Base-by-base conservation (phyloP, 2,797 vertebrate species). In the Apodemus agrarius region DNA sequence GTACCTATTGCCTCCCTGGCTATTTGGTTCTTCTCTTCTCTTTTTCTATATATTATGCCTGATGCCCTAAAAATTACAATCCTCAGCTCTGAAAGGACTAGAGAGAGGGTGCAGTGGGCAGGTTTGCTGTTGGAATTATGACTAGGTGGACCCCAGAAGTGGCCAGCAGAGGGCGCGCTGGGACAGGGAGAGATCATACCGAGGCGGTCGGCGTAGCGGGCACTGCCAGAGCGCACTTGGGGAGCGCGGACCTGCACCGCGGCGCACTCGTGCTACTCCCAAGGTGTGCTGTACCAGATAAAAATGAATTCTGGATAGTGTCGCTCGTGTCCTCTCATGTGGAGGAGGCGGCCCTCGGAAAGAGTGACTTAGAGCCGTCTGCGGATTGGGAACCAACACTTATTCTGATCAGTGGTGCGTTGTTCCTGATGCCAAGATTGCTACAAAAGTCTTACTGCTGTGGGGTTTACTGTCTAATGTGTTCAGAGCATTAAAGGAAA, bases 141-240 rank as follows among this genome's bases (percentile, higher is more conserved):
- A 31, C 49, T 21, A 13, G 19, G 76, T n/a, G 10, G 82, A n/a
- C 24, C 43, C 43, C 26, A 1, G 26, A 1, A 90, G 52, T 1
- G 0, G 81, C 95, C 97, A 49, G 95, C 89, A 98, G 97, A 96
- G 96, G 97, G 97, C 96, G 97, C 92, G 40, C 90, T 22, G 76
- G 78, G 37, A 94, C 85, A 54, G 57, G 52, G 59, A 92, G 79
- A 72, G 65, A 76, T n/a, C 3, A 37, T 21, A 17, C 46, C 19
- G 1, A 52, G 5, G 57, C 65, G 0, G 31, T 24, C 3, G 1
- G 16, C 63, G 1, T 16, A 19, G 17, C 63, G 6, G 34, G 26
- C 46, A 6, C 85, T 1, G 2, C 5, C 4, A 37, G 57, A 74
- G 82, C 19, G 54, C 96, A 80, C 22, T 31, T 57, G 81, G 37